phyloP scores from a whole-genome alignment of 2,888 invertebrate genomes.

The Cosmopolites sordidus region DNA sequence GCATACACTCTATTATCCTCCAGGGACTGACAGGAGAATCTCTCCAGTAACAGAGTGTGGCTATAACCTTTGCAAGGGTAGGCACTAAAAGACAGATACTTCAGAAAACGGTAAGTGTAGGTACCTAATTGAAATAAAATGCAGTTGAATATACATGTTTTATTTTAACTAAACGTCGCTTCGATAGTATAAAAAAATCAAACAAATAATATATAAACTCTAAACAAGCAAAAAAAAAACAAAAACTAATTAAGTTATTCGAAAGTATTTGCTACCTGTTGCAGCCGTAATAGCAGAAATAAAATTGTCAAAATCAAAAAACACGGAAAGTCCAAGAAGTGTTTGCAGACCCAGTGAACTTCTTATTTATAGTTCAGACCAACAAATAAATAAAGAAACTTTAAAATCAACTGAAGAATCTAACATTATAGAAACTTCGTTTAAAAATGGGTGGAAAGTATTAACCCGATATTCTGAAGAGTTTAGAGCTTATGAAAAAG shows the following conservation, averaged over 20 bases:
- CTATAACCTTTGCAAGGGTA: too few relatives aligned
- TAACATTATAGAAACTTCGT: conserved; percentile 44
- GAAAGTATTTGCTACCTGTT: conserved; percentile 20
- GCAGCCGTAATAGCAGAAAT: conserved; percentile 15
- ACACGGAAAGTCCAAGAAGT: background rate
- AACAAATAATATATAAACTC: too few relatives aligned
- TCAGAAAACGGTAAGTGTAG: too few relatives aligned
- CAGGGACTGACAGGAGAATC: too few relatives aligned
- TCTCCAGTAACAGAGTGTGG: too few relatives aligned
- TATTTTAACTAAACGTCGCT: too few relatives aligned
- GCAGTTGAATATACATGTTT: too few relatives aligned
- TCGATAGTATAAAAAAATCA: too few relatives aligned
- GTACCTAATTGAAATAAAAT: too few relatives aligned
- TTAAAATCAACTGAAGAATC: conserved; percentile 22
- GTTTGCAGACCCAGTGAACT: conserved; percentile 57
- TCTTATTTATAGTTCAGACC: conserved; percentile 58
- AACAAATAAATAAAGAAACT: conserved; percentile 23
- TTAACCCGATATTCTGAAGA: conserved; percentile 40
- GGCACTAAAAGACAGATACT: too few relatives aligned
- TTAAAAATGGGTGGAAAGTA: conserved; percentile 47
- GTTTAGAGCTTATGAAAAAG: conserved; percentile 43
- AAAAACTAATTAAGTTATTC: conserved; percentile 24
- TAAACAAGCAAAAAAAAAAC: too few relatives aligned
- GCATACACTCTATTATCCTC: too few relatives aligned
- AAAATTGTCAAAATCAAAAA: conserved; percentile 8